These are phyloP conservation scores for Hozukius guyotensis DNA, from an alignment of 2,797 vertebrate genomes.

Conservation along the genomic window DNA sequence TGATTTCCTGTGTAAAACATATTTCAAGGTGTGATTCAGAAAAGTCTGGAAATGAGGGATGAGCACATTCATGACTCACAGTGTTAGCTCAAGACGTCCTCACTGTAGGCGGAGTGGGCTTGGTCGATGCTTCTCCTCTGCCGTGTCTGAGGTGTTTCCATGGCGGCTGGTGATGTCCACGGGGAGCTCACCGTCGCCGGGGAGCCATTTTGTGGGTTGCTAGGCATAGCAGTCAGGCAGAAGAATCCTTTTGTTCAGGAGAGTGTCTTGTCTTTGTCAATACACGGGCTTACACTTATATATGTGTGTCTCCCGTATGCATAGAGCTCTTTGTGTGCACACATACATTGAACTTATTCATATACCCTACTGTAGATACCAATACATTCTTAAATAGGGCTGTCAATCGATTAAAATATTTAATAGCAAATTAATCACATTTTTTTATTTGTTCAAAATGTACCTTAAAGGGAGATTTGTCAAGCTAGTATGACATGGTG, in stretches of 20 bases:
- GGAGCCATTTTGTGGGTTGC: slow-evolving; percentile 78
- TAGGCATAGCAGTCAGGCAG: slow-evolving; percentile 48
- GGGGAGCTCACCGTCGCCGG: slow-evolving; percentile 31
- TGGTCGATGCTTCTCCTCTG: slow-evolving; percentile 30
- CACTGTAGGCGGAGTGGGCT: slow-evolving; percentile 3
- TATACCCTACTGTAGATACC: background rate
- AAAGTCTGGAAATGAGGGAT: background rate
- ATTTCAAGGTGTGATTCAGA: background rate
- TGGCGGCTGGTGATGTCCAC: slow-evolving; percentile 40
- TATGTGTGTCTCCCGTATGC: background rate
- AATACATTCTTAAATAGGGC: no score
- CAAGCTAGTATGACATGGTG: no score
- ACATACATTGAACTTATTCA: background rate
- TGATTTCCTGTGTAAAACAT: background rate
- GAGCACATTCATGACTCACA: background rate
- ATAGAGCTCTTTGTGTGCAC: background rate
- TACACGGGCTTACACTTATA: background rate
- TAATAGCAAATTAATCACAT: no score
- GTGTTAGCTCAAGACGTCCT: slow-evolving; percentile 7
- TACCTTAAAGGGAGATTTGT: no score
- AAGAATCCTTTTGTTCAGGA: slow-evolving; percentile 62
- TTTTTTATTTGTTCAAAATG: no score
- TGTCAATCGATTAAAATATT: no score
- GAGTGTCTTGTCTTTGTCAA: slow-evolving; percentile 27
- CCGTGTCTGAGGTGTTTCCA: slow-evolving; percentile 65